Evolutionary conservation across 2,888 invertebrate genomes (phyloP), one percentile per base, ranked within the genome.

Genomic region (Gasteruption jaculator): DNA sequence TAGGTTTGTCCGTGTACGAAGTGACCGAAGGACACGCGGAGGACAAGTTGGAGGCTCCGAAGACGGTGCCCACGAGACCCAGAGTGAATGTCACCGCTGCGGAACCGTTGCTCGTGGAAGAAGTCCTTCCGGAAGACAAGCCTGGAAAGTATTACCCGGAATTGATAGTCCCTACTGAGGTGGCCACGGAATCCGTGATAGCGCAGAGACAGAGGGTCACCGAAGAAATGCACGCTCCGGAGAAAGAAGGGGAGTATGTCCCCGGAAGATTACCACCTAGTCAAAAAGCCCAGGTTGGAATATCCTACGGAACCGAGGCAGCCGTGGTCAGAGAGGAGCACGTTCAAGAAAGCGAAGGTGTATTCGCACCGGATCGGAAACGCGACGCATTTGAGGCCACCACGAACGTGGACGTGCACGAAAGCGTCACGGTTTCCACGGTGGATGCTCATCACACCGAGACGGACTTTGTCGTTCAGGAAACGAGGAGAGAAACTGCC

Each of bases 121-220:
- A 87, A 74, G 78, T 82, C 18, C 74, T 81, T 53, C 72, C 82
- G 3, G 82, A 83, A 71, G 80, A 81, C 43, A 85, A 83, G 63
- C 83, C 86, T 6, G 83, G 82, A 10, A 86, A 86, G 71, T 86
- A 85, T 61, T 81, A 85, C 61, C 86, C 87, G 3, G 85, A 87
- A 69, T 68, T 85, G 35, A 83, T 87, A 60, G 86, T 87, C 2
- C 83, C 87, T 0, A 87, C 87, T 2, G 87, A 88, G 77, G 76
- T 79, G 7, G 88, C 87, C 3, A 79, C 76, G 16, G 75, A 79
- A 64, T 76, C 79, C 42, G 68, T 87, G 1, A 73, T 82, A 20
- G 74, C 83, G 8, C 83, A 83, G 49, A 82, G 80, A 60, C 81
- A 83, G 64, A 65, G 82, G 30, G 68, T 79, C 4, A 82, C 82